Evolutionary conservation across 2,797 vertebrate genomes (phyloP), one percentile per base, ranked within the genome.

Genomic region (Typhlichthys subterraneus): DNA sequence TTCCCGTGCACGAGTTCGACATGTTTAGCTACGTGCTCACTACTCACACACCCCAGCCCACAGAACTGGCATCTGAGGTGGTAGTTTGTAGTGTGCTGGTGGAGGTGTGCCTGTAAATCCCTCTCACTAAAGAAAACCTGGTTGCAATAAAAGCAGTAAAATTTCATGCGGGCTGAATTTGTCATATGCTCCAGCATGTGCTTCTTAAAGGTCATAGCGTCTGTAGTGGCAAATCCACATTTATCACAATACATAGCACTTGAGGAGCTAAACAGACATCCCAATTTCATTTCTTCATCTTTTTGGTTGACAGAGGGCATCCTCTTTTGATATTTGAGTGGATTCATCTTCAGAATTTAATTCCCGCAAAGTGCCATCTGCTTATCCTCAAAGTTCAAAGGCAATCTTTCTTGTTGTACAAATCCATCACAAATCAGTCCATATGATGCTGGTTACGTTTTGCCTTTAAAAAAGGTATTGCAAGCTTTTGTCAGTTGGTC

Each of bases 21-120:
- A 79, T 98, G 97, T 75, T 98, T 98, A 33, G 96, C 87, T 23
- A 99, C 94, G 71, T 96, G 97, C 67, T 95, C 92, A 53, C 95
- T 93, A 59, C 95, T 89, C 79, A 97, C 90, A 1, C 96, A 96
- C 45, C 95, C 95, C 9, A 96, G 97, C 19, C 95, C 93, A 65
- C 97, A 99, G 80, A 96, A 95, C 12, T 93, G 92, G 79, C 97
- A 99, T 5, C 86, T 93, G 65, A 94, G 97, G 0, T 94, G 95
- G 78, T 95, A 97, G 5, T 89, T 91, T 23, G 93, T 91, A 0
- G 94, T 95, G 79, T 97, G 96, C 15, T 92, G 92, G 67, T 97
- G 95, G 66, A 96, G 63, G 75, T 99, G 97, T 12, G 92, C 89
- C 54, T 95, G 94, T 17, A 97, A 91, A 80, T 97, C 97, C 0